Evolutionary conservation across 2,797 vertebrate species (phyloP).

Genomic region (Parauchenoglanis punctatus): DNA sequence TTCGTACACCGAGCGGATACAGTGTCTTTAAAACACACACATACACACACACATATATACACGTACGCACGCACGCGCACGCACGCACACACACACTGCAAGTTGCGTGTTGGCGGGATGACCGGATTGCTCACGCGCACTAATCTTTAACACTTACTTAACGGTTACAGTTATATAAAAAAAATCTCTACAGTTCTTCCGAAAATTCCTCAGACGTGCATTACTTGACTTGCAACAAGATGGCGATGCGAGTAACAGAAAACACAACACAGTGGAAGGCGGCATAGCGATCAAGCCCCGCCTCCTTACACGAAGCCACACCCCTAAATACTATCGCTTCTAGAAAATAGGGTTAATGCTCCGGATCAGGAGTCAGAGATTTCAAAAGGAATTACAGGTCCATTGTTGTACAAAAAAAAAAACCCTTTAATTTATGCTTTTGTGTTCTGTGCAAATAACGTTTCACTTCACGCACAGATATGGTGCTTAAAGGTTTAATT

Average conservation of each 20-base stretch:
- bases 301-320: slow-evolving; percentile 65
- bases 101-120: slow-evolving; percentile 3
- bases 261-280: slow-evolving; percentile 90
- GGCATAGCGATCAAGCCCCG: slow-evolving; percentile 72
- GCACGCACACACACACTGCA: not conserved
- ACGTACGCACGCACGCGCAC: too few relatives aligned
- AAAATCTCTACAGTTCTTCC: slow-evolving; percentile 67
- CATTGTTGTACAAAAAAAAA: not conserved
- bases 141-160: not conserved
- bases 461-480: too few relatives aligned
- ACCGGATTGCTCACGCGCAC: not conserved
- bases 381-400: not conserved
- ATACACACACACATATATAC: not conserved
- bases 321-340: slow-evolving; percentile 71
- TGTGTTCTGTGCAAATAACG: not conserved
- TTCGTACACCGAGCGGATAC: slow-evolving; percentile 67
- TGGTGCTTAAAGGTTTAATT: too few relatives aligned
- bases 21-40: slow-evolving; percentile 22
- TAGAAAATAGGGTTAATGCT: not conserved
- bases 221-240: slow-evolving; percentile 92
- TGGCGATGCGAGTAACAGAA: slow-evolving; percentile 95
- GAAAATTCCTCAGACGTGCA: slow-evolving; percentile 77
- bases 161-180: not conserved
- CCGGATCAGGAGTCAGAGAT: slow-evolving; percentile 21
- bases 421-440: not conserved